phyloP scores from a whole-genome alignment of 2,113 vertebrate species.

The Heterochromis multidens region DNA sequence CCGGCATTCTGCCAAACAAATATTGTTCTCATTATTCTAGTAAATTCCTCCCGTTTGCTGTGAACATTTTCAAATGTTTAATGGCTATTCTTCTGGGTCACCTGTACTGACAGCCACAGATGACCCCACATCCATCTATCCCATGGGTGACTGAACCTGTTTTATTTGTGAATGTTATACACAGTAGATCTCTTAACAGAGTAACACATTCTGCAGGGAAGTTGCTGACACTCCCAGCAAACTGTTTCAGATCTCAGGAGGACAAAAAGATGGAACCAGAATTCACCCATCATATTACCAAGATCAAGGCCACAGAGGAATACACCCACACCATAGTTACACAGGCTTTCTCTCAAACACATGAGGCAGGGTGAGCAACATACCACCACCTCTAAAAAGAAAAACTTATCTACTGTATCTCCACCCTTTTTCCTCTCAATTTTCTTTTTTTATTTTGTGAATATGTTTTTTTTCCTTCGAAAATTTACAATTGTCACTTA shows the following conservation, averaged over 20 bases:
- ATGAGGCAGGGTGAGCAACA: slow-evolving; percentile 16
- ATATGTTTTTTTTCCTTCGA: background rate
- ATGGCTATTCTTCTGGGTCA: slow-evolving; percentile 20
- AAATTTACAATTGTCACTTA: background rate
- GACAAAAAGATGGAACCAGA: slow-evolving; percentile 17
- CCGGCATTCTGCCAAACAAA: background rate
- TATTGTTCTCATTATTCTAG: background rate
- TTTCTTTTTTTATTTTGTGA: background rate
- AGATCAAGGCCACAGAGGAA: slow-evolving; percentile 37
- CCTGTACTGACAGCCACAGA: slow-evolving; percentile 17
- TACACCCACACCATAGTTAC: slow-evolving; percentile 58
- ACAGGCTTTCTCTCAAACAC: slow-evolving; percentile 25
- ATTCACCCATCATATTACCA: slow-evolving; percentile 48
- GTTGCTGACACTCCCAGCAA: slow-evolving; percentile 26
- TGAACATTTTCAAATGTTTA: slow-evolving; percentile 13
- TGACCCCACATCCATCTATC: slow-evolving; percentile 16
- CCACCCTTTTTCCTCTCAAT: background rate
- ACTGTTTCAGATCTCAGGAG: slow-evolving; percentile 25
- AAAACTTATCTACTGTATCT: background rate
- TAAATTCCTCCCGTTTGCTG: background rate
- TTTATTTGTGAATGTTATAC: slow-evolving; percentile 2
- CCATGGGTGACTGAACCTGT: slow-evolving; percentile 16
- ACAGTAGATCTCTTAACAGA: slow-evolving; percentile 7
- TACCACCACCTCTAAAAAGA: background rate
- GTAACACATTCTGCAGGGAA: slow-evolving; percentile 14